phyloP scores from a whole-genome alignment of 2,113 vertebrate species.

The Prionailurus bengalensis region DNA sequence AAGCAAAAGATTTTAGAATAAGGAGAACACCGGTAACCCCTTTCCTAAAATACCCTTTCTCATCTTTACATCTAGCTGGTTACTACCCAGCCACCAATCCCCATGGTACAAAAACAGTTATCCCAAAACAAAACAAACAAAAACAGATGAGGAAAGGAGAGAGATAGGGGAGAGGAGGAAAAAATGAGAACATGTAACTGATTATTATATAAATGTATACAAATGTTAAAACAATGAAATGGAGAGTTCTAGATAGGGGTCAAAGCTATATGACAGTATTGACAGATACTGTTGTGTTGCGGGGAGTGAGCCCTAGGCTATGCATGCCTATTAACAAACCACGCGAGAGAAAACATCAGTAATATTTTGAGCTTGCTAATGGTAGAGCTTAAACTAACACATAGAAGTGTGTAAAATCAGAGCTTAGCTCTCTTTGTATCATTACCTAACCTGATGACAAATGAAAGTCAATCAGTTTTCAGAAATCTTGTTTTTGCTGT shows the following conservation, averaged over 20 bases:
- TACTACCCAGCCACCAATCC: not conserved
- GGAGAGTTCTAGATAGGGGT: not conserved
- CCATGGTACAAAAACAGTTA: not conserved
- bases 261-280: not conserved
- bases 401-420: not conserved
- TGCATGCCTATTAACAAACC: not conserved
- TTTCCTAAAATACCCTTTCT: not conserved
- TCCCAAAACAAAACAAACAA: not conserved
- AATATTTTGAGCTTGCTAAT: not conserved
- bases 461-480: not conserved
- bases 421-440: not conserved
- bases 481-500: not conserved
- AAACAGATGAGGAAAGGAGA: not conserved
- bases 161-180: accelerated
- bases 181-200: not conserved
- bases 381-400: not conserved
- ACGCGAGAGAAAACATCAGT: not conserved
- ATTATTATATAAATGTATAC: not conserved
- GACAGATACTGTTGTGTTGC: not conserved
- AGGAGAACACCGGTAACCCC: not conserved
- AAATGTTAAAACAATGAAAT: not conserved
- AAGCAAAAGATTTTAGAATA: not conserved
- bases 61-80: not conserved
- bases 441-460: not conserved
- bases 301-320: not conserved